A percentile compares a stretch with the other conserved stretches of the same genome.
Evolutionary conservation across 2,888 invertebrate genomes (phyloP).

Genomic region (Eupithecia centaureata): DNA sequence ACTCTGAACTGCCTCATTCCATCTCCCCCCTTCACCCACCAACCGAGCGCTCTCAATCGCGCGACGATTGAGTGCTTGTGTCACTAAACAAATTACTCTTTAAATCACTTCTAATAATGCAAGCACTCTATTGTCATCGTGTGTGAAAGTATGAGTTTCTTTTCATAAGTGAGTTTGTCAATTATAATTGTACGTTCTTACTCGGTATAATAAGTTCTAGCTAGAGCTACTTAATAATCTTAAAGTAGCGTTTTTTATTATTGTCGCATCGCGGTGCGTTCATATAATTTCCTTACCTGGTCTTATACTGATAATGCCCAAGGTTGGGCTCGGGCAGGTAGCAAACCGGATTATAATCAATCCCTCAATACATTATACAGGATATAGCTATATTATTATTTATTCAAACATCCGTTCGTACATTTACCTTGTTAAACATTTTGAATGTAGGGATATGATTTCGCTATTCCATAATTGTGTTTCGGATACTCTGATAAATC

Average conservation of each 20-base stretch:
- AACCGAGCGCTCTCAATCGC: slow-evolving; percentile 51
- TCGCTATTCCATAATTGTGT: not conserved
- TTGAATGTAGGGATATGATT: slow-evolving; percentile 28
- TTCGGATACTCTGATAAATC: not conserved
- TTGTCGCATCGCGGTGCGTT: slow-evolving; percentile 37
- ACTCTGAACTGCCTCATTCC: slow-evolving; percentile 69
- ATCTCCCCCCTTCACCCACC: slow-evolving; percentile 55
- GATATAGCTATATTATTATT: slow-evolving; percentile 49
- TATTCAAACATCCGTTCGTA: slow-evolving; percentile 38
- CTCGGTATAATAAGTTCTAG: slow-evolving; percentile 2
- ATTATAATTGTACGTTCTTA: slow-evolving; percentile 7
- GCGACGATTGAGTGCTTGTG: slow-evolving; percentile 43
- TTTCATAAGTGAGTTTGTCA: slow-evolving; percentile 8
- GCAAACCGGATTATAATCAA: slow-evolving; percentile 70
- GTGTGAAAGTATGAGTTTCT: slow-evolving; percentile 20
- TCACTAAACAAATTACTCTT: slow-evolving; percentile 51
- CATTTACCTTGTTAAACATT: slow-evolving; percentile 19
- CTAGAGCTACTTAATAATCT: not conserved
- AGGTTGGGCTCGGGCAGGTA: slow-evolving; percentile 70
- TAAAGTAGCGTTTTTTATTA: slow-evolving; percentile 46
- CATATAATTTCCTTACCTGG: slow-evolving; percentile 64
- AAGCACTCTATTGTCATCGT: slow-evolving; percentile 16
- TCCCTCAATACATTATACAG: slow-evolving; percentile 54
- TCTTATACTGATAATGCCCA: slow-evolving; percentile 62
- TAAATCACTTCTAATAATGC: slow-evolving; percentile 50